phyloP scores from a whole-genome alignment of 2,113 vertebrate genomes.

The Corythoichthys haematopterus region DNA sequence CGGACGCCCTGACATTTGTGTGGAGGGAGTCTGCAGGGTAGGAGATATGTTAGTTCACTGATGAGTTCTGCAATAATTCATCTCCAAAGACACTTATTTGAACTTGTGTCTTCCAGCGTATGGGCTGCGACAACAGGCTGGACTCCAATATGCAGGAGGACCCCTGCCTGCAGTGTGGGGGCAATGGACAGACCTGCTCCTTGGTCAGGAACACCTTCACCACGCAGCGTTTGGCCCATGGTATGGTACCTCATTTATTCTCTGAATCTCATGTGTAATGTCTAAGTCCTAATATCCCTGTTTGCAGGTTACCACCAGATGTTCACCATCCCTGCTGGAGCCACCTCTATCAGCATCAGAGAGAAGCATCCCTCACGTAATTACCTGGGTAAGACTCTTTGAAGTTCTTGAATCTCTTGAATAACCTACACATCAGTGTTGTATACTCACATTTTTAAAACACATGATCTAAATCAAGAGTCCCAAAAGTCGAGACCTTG shows the following conservation, averaged over 20 bases:
- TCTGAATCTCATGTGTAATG: background rate
- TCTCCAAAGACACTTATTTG: background rate
- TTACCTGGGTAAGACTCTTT: slow-evolving; percentile 78
- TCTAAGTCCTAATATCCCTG: background rate
- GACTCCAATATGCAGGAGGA: slow-evolving; percentile 87
- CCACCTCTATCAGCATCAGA: slow-evolving; percentile 83
- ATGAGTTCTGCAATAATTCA: background rate
- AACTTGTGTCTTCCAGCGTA: slow-evolving; percentile 57
- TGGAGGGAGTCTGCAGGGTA: slow-evolving; percentile 86
- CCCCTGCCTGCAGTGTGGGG: slow-evolving; percentile 89
- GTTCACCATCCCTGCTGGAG: slow-evolving; percentile 83
- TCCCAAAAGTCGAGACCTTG: no score
- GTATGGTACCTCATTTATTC: slow-evolving; percentile 61
- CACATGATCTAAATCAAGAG: no score
- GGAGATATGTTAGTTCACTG: background rate
- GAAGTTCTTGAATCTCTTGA: background rate
- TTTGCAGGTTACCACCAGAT: slow-evolving; percentile 91
- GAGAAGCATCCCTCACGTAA: slow-evolving; percentile 86
- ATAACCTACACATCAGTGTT: no score
- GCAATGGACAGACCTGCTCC: slow-evolving; percentile 81
- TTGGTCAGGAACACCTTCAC: slow-evolving; percentile 78
- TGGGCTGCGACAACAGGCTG: slow-evolving; percentile 89
- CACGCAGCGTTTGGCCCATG: slow-evolving; percentile 74
- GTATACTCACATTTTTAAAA: no score
- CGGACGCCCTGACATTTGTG: slow-evolving; percentile 81